phyloP scores from a whole-genome alignment of 2,888 invertebrate genomes.

The Nycteola revayana region DNA sequence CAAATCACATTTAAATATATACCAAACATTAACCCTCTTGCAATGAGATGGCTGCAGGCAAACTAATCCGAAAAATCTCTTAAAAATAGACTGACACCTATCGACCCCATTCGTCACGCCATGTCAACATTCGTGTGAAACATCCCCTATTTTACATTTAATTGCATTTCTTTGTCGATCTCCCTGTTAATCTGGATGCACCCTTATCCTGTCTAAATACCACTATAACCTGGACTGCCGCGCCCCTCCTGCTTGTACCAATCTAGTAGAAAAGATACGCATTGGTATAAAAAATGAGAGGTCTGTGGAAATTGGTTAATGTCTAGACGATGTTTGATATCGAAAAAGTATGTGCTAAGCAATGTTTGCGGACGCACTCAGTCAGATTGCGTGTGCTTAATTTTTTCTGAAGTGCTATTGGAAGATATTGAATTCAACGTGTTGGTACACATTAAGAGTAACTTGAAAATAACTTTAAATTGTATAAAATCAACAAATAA shows the following conservation, averaged over 20 bases:
- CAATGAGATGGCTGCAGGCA: slow-evolving; percentile 17
- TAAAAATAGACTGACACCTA: slow-evolving; percentile 53
- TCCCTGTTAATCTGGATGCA: slow-evolving; percentile 76
- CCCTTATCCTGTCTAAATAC: slow-evolving; percentile 60
- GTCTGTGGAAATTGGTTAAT: slow-evolving; percentile 37
- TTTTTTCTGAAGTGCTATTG: slow-evolving; percentile 43
- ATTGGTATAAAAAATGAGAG: slow-evolving; percentile 12
- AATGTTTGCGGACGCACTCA: slow-evolving; percentile 71
- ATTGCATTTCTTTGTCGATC: slow-evolving; percentile 81
- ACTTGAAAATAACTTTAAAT: too few relatives aligned
- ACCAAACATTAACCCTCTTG: slow-evolving; percentile 1
- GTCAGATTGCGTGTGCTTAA: slow-evolving; percentile 55
- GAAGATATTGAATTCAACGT: slow-evolving; percentile 17
- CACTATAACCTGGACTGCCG: slow-evolving; percentile 36
- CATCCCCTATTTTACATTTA: slow-evolving; percentile 80
- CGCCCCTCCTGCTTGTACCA: too few relatives aligned
- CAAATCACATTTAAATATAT: too few relatives aligned
- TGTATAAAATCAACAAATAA: too few relatives aligned
- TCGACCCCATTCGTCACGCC: slow-evolving; percentile 69
- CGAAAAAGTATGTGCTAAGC: slow-evolving; percentile 61
- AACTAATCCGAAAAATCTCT: slow-evolving; percentile 50
- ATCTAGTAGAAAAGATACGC: too few relatives aligned
- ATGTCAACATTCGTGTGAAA: slow-evolving; percentile 76
- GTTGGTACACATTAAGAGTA: too few relatives aligned
- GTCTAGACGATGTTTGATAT: slow-evolving; percentile 71